phyloP scores from a whole-genome alignment of 2,797 vertebrate species.

The Sebastes matsubarae region DNA sequence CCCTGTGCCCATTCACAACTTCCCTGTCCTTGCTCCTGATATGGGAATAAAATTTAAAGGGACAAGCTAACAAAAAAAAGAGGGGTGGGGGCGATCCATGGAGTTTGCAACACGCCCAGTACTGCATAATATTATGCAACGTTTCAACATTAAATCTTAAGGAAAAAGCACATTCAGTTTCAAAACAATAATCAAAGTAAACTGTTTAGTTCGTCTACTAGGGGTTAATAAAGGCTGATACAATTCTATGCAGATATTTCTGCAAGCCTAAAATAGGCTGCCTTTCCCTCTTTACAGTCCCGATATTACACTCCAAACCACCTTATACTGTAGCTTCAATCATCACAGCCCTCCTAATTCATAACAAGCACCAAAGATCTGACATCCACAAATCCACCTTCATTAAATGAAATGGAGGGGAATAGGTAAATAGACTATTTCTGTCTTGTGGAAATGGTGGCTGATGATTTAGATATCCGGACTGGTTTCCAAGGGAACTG shows the following conservation, averaged over 20 bases:
- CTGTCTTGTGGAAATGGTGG: conserved; percentile 72
- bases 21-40: conserved; percentile 38
- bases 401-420: conserved; percentile 33
- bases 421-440: conserved; percentile 47
- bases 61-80: conserved; percentile 28
- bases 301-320: not conserved
- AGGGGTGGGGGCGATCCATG: too few relatives aligned
- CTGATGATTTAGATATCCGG: conserved; percentile 52
- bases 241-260: not conserved
- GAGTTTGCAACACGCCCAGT: not conserved
- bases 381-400: not conserved
- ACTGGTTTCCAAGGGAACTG: conserved; percentile 82
- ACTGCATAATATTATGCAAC: not conserved
- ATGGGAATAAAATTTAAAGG: conserved; percentile 51
- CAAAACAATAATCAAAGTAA: not conserved
- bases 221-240: not conserved
- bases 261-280: not conserved
- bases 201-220: not conserved
- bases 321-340: not conserved
- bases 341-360: not conserved
- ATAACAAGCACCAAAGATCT: not conserved
- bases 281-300: not conserved
- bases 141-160: not conserved
- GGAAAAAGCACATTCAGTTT: not conserved
- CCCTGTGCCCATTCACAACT: conserved; percentile 70